Evolutionary conservation across 2,888 invertebrate genomes (phyloP), one percentile per base, ranked within the genome.

Genomic region (Xestia xanthographa): DNA sequence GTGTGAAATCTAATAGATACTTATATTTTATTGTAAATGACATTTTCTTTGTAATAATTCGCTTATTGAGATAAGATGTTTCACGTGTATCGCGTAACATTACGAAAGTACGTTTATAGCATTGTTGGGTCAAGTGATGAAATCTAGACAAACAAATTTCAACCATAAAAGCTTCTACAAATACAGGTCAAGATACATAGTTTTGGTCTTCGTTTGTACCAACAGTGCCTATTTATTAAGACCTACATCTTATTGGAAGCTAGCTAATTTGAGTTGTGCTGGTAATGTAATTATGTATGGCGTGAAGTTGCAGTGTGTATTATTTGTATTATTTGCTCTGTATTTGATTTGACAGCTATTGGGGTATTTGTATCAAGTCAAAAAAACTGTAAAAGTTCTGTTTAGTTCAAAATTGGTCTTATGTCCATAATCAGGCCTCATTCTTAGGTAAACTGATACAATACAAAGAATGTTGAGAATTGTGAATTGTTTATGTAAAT

Each of bases 401-500:
- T 26, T 43, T 63, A n/a, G 34, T 63, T 4, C n/a, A 58, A 50
- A 67, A 48, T 63, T 56, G 34, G 43, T 50, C 50, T 58, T 60
- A 62, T 14, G 4, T 26, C 45, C 14, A 45, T 20, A 45, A 34
- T 66, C n/a, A 38, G n/a, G 53, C 41, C 12, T 48, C 2, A 14
- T 68, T 50, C 4, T 58, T 8, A 26, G 22, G 43, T 60, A 60
- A 77, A 50, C n/a, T 67, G 53, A 9, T 38, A 65, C 56, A 60
- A 56, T 65, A 34, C 53, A 56, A 72, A 58, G 69, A 34, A 75
- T 81, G 83, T 84, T 81, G 80, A 69, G 73, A 66, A 77, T 70
- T 80, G 77, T 83, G 79, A 83, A 85, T 84, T 82, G 80, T 89
- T 89, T 86, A 85, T 90, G 88, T 90, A 90, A 87, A 89, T 89